Evolutionary conservation across 2,113 vertebrate genomes (phyloP).

Genomic region (Gymnorhina tibicen): DNA sequence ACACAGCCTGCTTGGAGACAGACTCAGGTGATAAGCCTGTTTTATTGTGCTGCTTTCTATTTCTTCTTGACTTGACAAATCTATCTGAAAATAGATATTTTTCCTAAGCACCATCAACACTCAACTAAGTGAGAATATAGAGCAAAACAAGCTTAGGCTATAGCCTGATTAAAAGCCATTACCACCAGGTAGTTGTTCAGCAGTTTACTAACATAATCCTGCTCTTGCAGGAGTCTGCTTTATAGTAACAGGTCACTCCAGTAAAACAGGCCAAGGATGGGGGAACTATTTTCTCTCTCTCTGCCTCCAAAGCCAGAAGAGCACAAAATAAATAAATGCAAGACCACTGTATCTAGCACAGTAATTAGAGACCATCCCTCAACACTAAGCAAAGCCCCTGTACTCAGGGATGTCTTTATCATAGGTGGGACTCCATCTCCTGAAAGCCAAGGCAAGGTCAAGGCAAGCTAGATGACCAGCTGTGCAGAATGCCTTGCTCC

Average conservation of each 20-base stretch:
- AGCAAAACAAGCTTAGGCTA: background rate
- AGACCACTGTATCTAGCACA: background rate
- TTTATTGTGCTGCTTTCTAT: background rate
- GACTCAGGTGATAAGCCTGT: background rate
- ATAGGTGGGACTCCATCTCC: background rate
- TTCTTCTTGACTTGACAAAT: background rate
- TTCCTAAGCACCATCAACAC: background rate
- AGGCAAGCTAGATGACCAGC: background rate
- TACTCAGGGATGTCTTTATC: background rate
- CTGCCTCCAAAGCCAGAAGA: background rate
- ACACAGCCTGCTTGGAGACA: background rate
- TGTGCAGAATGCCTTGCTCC: background rate
- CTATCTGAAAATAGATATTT: background rate
- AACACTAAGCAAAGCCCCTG: background rate
- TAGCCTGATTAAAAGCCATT: background rate
- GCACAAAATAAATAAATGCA: background rate
- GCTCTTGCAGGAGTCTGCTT: background rate
- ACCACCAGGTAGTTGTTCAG: background rate
- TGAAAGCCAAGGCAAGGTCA: background rate
- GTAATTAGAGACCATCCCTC: background rate
- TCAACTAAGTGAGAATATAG: background rate
- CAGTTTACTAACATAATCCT: background rate
- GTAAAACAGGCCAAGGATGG: background rate
- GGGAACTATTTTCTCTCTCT: background rate
- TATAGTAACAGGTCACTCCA: background rate